phyloP scores from a whole-genome alignment of 92 coral and sea anemone genomes.

The Actinostola sp. region DNA sequence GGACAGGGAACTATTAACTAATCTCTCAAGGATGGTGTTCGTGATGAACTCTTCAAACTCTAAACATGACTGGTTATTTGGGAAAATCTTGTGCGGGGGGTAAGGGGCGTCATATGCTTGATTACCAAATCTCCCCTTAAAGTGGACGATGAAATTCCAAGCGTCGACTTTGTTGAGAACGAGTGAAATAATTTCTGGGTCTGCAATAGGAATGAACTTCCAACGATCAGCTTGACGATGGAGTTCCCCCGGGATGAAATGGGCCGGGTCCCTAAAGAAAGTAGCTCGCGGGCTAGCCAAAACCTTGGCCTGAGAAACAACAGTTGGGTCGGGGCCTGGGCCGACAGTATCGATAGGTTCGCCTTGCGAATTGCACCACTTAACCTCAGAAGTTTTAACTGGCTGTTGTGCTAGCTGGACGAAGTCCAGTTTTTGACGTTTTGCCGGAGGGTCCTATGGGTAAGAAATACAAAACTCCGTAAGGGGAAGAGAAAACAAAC shows the following conservation, averaged over 20 bases:
- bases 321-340: constrained; percentile 34
- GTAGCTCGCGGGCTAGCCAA: constrained; percentile 45
- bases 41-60: too few relatives aligned
- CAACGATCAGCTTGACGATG: constrained; percentile 36
- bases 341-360: constrained; percentile 43
- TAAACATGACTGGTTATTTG: too few relatives aligned
- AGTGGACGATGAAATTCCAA: constrained; percentile 32
- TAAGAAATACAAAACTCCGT: not conserved
- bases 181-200: constrained; percentile 33
- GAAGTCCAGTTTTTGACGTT: not conserved
- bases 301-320: constrained; percentile 26
- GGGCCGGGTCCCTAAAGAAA: constrained; percentile 42
- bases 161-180: constrained; percentile 38
- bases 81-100: too few relatives aligned
- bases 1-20: too few relatives aligned
- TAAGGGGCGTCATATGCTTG: too few relatives aligned
- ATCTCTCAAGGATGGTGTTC: too few relatives aligned
- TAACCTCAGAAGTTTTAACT: not conserved
- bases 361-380: constrained; percentile 61
- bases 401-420: not conserved
- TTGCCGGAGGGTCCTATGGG: not conserved
- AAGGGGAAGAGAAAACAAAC: not conserved
- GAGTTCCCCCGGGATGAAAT: constrained; percentile 33
- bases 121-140: too few relatives aligned
- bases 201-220: constrained; percentile 30